These are phyloP conservation scores for Zygothrica quintamaculata DNA, from an alignment of 2,888 invertebrate genomes.

Conservation along the genomic window DNA sequence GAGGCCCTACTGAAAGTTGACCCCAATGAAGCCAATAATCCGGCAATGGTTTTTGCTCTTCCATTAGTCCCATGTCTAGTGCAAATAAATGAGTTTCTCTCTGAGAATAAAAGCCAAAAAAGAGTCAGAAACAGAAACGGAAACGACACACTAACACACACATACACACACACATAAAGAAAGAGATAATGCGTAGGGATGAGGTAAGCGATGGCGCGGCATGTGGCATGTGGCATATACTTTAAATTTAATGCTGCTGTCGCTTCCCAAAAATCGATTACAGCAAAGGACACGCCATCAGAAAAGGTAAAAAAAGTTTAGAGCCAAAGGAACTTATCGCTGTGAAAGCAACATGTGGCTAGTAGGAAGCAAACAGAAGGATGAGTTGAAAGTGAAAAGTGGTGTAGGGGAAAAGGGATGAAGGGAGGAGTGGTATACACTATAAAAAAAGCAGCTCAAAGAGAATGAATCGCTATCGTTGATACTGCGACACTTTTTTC, in stretches of 20 bases:
- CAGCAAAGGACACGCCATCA: constrained; percentile 31
- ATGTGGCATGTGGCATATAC: constrained; percentile 26
- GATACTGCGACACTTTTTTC: constrained; percentile 16
- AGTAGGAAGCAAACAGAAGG: constrained; percentile 22
- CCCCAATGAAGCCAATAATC: constrained; percentile 35
- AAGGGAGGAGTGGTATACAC: constrained; percentile 1
- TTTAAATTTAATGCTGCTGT: constrained; percentile 49
- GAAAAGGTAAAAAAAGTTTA: background rate
- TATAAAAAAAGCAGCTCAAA: constrained; percentile 19
- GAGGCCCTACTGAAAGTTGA: too few relatives aligned
- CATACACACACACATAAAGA: constrained; percentile 4
- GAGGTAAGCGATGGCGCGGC: background rate
- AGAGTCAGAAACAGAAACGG: background rate
- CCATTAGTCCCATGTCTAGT: constrained; percentile 45
- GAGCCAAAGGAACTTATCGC: constrained; percentile 10
- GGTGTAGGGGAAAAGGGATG: background rate
- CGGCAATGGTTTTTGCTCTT: constrained; percentile 36
- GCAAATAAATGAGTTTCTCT: constrained; percentile 35
- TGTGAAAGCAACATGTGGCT: constrained; percentile 48
- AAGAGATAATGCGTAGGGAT: background rate
- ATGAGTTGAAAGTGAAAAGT: background rate
- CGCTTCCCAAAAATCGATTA: constrained; percentile 67
- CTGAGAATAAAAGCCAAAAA: constrained; percentile 22
- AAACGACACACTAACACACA: background rate
- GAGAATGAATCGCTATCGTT: constrained; percentile 29